These are phyloP conservation scores for Pheosia gnoma DNA, from an alignment of 2,888 invertebrate species.

Conservation along the genomic window DNA sequence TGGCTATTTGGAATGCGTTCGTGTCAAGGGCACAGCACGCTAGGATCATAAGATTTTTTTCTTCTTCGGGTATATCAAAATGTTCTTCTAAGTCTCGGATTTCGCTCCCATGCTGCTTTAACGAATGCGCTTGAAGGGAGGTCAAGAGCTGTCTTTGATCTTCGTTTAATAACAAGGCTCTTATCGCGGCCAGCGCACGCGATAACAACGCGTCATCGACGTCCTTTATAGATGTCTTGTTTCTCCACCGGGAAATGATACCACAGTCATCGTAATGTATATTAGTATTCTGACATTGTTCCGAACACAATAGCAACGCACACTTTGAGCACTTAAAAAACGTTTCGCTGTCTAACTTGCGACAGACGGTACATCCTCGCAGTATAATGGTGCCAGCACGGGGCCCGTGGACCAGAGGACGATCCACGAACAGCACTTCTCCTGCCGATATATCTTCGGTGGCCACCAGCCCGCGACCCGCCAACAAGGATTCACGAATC, in stretches of 20 bases:
- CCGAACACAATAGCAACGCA: conserved; percentile 88
- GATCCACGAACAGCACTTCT: conserved; percentile 88
- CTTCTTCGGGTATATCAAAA: conserved; percentile 79
- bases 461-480: conserved; percentile 90
- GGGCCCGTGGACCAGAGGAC: conserved; percentile 88
- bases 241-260: conserved; percentile 84
- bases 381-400: conserved; percentile 81
- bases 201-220: conserved; percentile 65
- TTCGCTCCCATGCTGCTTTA: conserved; percentile 84
- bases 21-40: conserved; percentile 86
- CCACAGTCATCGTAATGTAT: conserved; percentile 87
- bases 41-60: conserved; percentile 82
- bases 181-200: conserved; percentile 67
- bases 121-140: conserved; percentile 80
- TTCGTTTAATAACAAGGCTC: conserved; percentile 67
- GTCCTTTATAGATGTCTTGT: conserved; percentile 73
- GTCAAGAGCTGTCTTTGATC: conserved; percentile 79
- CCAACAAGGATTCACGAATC: conserved; percentile 83
- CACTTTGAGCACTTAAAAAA: conserved; percentile 85
- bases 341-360: conserved; percentile 69
- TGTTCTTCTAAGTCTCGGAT: conserved; percentile 79
- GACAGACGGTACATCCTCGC: conserved; percentile 87
- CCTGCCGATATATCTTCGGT: conserved; percentile 86
- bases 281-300: conserved; percentile 84
- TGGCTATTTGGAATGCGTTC: conserved; percentile 87